These are phyloP conservation scores for Heliothis subflexa DNA, from an alignment of 1,140 invertebrate species.

Conservation along the genomic window DNA sequence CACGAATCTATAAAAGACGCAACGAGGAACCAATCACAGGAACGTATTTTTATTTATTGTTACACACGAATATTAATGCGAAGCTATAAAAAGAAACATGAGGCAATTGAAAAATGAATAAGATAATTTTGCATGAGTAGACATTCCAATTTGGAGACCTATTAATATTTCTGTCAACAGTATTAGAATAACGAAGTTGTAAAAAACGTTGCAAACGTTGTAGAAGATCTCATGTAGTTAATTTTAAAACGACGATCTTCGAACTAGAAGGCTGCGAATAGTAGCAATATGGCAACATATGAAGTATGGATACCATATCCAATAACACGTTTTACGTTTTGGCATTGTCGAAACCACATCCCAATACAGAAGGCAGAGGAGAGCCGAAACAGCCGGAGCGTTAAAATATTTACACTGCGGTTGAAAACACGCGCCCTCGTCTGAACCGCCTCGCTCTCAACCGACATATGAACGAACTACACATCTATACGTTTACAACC, in stretches of 20 bases:
- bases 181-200: neutral
- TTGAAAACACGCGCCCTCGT: slow-evolving; percentile 63
- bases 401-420: slow-evolving; percentile 77
- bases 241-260: neutral
- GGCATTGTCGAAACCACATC: slow-evolving; percentile 47
- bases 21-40: slow-evolving; percentile 33
- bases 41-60: slow-evolving; percentile 22
- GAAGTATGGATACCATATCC: slow-evolving; percentile 26
- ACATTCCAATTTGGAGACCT: slow-evolving; percentile 16
- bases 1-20: slow-evolving; percentile 36
- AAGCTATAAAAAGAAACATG: slow-evolving; percentile 11
- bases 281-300: neutral
- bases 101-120: slow-evolving; percentile 30
- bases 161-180: slow-evolving; percentile 14
- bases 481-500: slow-evolving; percentile 39
- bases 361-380: slow-evolving; percentile 48
- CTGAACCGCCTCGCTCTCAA: slow-evolving; percentile 46
- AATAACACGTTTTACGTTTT: slow-evolving; percentile 39
- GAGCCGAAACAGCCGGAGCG: slow-evolving; percentile 57
- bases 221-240: neutral
- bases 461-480: slow-evolving; percentile 38
- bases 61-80: neutral
- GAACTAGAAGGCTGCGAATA: neutral
- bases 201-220: neutral
- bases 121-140: slow-evolving; percentile 15